Evolutionary conservation across 2,113 vertebrate genomes (phyloP).

Genomic region (Tachuris rubrigastra): DNA sequence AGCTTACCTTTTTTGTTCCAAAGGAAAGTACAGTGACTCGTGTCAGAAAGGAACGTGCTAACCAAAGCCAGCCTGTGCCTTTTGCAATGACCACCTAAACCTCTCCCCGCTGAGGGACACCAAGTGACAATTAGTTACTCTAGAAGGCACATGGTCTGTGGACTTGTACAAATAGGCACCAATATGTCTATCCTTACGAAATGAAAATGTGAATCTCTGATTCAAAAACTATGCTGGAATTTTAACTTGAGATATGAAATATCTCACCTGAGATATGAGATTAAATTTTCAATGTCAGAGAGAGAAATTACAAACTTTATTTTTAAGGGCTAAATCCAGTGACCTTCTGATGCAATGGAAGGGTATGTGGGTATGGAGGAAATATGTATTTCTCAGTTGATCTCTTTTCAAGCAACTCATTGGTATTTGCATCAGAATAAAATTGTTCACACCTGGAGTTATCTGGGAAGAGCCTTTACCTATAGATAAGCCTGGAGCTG

Average conservation of each 20-base stretch:
- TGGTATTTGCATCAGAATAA: not conserved
- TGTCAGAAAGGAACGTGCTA: not conserved
- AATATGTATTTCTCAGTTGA: not conserved
- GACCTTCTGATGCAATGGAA: not conserved
- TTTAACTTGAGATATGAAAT: not conserved
- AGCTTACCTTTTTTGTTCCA: not conserved
- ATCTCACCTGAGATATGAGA: not conserved
- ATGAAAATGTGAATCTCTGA: not conserved
- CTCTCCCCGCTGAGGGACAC: not conserved
- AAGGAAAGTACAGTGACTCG: conserved; percentile 56
- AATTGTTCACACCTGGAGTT: not conserved
- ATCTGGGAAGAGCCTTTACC: not conserved
- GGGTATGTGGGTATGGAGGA: not conserved
- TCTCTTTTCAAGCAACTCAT: not conserved
- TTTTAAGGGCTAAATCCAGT: not conserved
- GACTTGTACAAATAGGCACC: not conserved
- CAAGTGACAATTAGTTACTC: not conserved
- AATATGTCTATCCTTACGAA: not conserved
- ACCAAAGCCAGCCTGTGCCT: not conserved
- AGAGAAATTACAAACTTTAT: not conserved
- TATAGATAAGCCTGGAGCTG: not conserved
- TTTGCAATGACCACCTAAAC: not conserved
- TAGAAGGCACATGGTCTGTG: not conserved
- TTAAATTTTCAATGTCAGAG: not conserved
- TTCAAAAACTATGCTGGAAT: not conserved